Evolutionary conservation across 2,113 vertebrate species (phyloP).

Genomic region (Eonycteris spelaea): DNA sequence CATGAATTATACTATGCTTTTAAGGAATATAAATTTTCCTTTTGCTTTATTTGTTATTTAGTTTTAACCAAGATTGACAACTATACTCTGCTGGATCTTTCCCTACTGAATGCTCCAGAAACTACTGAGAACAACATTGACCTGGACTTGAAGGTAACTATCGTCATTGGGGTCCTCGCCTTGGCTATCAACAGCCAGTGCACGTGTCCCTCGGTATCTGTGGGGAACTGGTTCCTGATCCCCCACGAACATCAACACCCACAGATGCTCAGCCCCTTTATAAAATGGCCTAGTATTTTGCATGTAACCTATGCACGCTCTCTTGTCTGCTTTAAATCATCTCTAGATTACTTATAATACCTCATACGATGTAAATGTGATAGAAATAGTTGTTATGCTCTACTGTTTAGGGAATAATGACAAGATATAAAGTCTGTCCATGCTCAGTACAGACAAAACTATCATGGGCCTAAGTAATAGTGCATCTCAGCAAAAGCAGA

Average conservation of each 20-base stretch:
- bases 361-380: background rate
- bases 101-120: conserved; percentile 73
- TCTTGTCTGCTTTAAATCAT: background rate
- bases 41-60: conserved; percentile 62
- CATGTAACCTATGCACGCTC: background rate
- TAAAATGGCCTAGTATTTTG: too few species aligned
- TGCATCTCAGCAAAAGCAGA: background rate
- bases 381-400: background rate
- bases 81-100: conserved; percentile 79
- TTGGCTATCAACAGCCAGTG: background rate
- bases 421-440: background rate
- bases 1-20: background rate
- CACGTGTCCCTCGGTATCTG: background rate
- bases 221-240: background rate
- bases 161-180: background rate
- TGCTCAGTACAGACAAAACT: background rate
- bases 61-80: conserved; percentile 78
- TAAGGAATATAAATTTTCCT: conserved; percentile 50
- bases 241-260: background rate
- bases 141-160: conserved; percentile 81
- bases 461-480: background rate
- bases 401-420: too few species aligned
- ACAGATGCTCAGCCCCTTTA: background rate
- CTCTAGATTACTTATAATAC: background rate
- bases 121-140: conserved; percentile 76